Base-by-base conservation (phyloP, 1,140 invertebrate genomes). In the Sycobia sp. region DNA sequence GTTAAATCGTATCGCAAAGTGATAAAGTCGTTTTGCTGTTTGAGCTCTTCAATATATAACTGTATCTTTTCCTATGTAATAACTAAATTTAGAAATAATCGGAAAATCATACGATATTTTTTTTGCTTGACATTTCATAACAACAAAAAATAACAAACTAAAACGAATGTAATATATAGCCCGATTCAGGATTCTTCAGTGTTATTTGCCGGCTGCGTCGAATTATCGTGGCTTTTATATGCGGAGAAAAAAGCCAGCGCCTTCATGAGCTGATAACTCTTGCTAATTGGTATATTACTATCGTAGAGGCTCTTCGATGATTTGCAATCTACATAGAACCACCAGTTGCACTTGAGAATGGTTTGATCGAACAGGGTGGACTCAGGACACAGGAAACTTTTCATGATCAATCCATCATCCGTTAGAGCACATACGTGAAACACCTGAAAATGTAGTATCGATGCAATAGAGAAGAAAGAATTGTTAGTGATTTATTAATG, bases 371-470 rank as follows among this genome's bases (percentile, higher is more conserved):
- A 95, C 14, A 94, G 83, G 0, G 93, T 95, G 16, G 90, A 93
- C 76, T 94, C 91, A 0, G 93, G 93, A 73, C 92, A 95, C 13
- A 94, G 80, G 76, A 94, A 95, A 36, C 91, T 93, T 70, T 94
- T 94, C 86, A 93, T 92, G 23, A 94, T 90, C 41, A 93, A 80
- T 2, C 92, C 92, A 64, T 93, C 90, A 62, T 94, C 91, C 10
- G 92, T 94, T n/a, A 94, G 81, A 0, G 92, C 92, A 69, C 92
- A 95, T 2, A 95, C 91, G 74, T 95, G 92, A 79, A 94, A 95
- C 3, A 94, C 91, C 92, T 94, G 65, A 68, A 69, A 20, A 32
- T 32, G 4, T 7, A 32, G 11, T 7, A 32, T n/a, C n/a, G 11
- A 32, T 11, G 29, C 29, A 32, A 7, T 32, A 7, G 11, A 32